phyloP scores from a whole-genome alignment of 2,888 invertebrate genomes.

The Camptogramma bilineatum region DNA sequence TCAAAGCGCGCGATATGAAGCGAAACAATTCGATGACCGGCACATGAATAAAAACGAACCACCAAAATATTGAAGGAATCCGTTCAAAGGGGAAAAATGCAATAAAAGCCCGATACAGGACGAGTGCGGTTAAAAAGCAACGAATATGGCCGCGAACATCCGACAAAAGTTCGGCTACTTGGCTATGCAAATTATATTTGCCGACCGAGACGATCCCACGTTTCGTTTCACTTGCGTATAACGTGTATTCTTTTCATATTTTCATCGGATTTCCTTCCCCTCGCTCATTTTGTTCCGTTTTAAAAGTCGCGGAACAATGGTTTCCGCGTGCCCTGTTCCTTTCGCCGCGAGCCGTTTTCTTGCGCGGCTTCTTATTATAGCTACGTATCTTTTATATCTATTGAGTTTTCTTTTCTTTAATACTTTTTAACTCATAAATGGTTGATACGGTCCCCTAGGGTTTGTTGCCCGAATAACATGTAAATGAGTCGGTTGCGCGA shows the following conservation, averaged over 20 bases:
- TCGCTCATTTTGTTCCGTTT: slow-evolving; percentile 82
- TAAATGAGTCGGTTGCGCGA: slow-evolving; percentile 76
- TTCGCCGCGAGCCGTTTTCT: slow-evolving; percentile 80
- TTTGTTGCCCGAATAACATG: slow-evolving; percentile 83
- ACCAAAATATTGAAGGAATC: slow-evolving; percentile 85
- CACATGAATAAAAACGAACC: slow-evolving; percentile 83
- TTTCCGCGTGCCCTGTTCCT: slow-evolving; percentile 77
- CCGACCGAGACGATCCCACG: slow-evolving; percentile 83
- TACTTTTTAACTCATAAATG: slow-evolving; percentile 84
- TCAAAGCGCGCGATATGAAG: slow-evolving; percentile 73
- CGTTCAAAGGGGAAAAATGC: slow-evolving; percentile 84
- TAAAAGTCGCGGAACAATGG: slow-evolving; percentile 83
- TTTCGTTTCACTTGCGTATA: slow-evolving; percentile 83
- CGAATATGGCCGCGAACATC: slow-evolving; percentile 84
- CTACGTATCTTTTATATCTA: slow-evolving; percentile 76
- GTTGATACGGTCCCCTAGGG: slow-evolving; percentile 83
- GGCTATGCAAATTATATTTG: slow-evolving; percentile 87
- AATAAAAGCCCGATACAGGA: slow-evolving; percentile 82
- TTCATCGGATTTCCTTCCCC: slow-evolving; percentile 85
- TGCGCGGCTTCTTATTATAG: slow-evolving; percentile 80
- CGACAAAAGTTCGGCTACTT: slow-evolving; percentile 85
- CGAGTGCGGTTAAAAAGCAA: slow-evolving; percentile 84
- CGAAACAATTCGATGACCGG: slow-evolving; percentile 82
- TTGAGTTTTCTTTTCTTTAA: slow-evolving; percentile 83
- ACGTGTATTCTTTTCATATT: slow-evolving; percentile 85